These are phyloP conservation scores for Ammodytes dubius DNA, from an alignment of 2,113 vertebrate species.

Conservation along the genomic window DNA sequence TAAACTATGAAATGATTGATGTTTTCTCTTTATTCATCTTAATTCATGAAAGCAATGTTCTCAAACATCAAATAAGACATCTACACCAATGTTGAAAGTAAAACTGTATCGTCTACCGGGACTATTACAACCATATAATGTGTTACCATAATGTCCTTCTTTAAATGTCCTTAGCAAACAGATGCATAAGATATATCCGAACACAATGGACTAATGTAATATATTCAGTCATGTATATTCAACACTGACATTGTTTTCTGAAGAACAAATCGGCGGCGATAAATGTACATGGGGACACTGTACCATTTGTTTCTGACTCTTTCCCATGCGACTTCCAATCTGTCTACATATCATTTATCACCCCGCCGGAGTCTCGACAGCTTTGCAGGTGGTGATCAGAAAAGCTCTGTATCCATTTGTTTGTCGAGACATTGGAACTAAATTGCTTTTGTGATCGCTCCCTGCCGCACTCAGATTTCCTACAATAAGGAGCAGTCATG, in stretches of 20 bases:
- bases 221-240: slow-evolving; percentile 8
- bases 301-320: slow-evolving; percentile 1
- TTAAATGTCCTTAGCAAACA: slow-evolving; percentile 1
- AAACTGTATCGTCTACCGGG: too few relatives aligned
- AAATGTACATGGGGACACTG: background rate
- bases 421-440: slow-evolving; percentile 12
- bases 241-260: background rate
- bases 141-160: background rate
- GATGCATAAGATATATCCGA: slow-evolving; percentile 4
- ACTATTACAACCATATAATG: background rate
- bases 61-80: background rate
- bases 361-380: background rate
- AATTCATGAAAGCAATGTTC: background rate
- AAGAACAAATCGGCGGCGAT: background rate
- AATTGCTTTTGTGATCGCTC: slow-evolving; percentile 52
- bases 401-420: slow-evolving; percentile 35
- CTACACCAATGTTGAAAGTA: background rate
- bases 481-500: slow-evolving; percentile 56
- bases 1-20: background rate
- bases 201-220: background rate
- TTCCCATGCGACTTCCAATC: background rate
- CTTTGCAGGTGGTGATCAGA: slow-evolving; percentile 15
- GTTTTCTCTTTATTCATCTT: background rate
- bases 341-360: slow-evolving; percentile 26
- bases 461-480: slow-evolving; percentile 60